Conservation (phyloP, 1,140 invertebrate genomes). For the Drosophila truncata region DNA sequence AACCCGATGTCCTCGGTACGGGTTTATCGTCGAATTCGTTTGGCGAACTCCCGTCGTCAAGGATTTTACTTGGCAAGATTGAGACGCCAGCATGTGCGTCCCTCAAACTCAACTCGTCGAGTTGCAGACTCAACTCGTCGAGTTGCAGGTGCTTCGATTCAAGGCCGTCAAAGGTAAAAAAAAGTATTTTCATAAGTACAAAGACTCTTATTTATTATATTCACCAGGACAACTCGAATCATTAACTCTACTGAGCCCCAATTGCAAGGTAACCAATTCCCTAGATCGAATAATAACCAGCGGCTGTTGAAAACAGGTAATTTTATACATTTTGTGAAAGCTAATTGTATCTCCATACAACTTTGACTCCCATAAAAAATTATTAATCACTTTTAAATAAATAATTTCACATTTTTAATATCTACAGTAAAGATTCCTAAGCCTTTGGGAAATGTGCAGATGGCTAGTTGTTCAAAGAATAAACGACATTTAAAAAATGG, state of each 20-base stretch:
- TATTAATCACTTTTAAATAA: neutral
- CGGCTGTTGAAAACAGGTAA: too few relatives aligned
- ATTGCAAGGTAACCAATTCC: too few relatives aligned
- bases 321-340: too few relatives aligned
- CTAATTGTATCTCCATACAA: too few relatives aligned
- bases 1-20: neutral
- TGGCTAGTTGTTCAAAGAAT: neutral
- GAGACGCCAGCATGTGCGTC: neutral
- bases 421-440: neutral
- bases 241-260: too few relatives aligned
- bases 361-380: too few relatives aligned
- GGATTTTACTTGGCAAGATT: neutral
- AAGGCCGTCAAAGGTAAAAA: neutral
- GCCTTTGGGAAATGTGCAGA: neutral
- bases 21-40: neutral
- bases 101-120: neutral
- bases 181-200: too few relatives aligned
- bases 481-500: neutral
- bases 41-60: neutral
- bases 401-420: neutral
- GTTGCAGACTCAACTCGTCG: neutral
- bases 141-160: neutral
- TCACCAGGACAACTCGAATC: too few relatives aligned
- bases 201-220: too few relatives aligned
- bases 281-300: too few relatives aligned